Evolutionary conservation across 2,888 invertebrate species (phyloP).

Genomic region (Pristionchus fissidentatus): DNA sequence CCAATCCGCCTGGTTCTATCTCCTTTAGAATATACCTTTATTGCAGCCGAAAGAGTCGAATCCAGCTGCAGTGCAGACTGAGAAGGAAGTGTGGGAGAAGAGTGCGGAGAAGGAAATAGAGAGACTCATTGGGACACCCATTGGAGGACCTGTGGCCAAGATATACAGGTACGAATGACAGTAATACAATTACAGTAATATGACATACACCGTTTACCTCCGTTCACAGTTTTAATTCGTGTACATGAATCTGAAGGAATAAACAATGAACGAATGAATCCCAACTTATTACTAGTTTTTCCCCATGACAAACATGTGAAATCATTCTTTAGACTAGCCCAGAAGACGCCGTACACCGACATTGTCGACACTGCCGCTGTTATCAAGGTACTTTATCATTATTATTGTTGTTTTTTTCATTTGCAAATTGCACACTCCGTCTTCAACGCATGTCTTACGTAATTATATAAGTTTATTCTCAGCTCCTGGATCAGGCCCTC

Average conservation of each 20-base stretch:
- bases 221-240: too few species aligned
- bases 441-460: neutral
- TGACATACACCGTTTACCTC: too few species aligned
- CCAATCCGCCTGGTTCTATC: too few species aligned
- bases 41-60: slow-evolving; percentile 31
- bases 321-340: neutral
- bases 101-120: slow-evolving; percentile 28
- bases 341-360: slow-evolving; percentile 39
- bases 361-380: slow-evolving; percentile 13
- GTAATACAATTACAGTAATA: too few species aligned
- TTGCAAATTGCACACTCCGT: too few species aligned
- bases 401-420: neutral
- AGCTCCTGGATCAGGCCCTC: slow-evolving; percentile 28
- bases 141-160: slow-evolving; percentile 24
- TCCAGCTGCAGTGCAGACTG: slow-evolving; percentile 28
- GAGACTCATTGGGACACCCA: neutral
- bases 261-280: too few species aligned
- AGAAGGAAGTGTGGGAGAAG: slow-evolving; percentile 41
- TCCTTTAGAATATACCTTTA: neutral
- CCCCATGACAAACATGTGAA: too few species aligned
- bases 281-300: neutral
- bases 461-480: neutral
- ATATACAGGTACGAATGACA: neutral
- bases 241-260: too few species aligned
- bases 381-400: slow-evolving; percentile 24